Conservation (phyloP, 2,797 vertebrate species). For the Sebastes diploproa region DNA sequence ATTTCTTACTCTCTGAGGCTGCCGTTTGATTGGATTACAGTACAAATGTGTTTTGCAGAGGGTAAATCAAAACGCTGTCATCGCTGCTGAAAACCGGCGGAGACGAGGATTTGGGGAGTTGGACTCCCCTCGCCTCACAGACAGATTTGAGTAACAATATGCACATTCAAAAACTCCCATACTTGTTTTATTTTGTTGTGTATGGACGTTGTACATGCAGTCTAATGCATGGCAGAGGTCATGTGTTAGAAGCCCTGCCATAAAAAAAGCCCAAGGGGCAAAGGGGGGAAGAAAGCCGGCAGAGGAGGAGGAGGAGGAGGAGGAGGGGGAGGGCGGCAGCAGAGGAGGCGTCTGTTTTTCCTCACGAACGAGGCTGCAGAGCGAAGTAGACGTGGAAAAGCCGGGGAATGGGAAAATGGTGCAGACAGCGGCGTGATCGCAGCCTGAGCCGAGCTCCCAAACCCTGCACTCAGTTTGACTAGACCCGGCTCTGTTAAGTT, state of each 20-base stretch:
- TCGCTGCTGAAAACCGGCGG: slow-evolving; percentile 39
- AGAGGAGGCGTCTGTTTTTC: slow-evolving; percentile 79
- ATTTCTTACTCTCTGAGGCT: slow-evolving; percentile 64
- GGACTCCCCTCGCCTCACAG: slow-evolving; percentile 18
- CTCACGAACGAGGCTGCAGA: slow-evolving; percentile 68
- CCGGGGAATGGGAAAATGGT: slow-evolving; percentile 75
- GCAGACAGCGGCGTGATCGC: slow-evolving; percentile 53
- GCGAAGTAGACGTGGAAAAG: slow-evolving; percentile 74
- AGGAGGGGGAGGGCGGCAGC: slow-evolving; percentile 38
- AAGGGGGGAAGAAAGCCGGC: slow-evolving; percentile 32
- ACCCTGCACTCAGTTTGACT: slow-evolving; percentile 15
- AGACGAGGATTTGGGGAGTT: slow-evolving; percentile 3
- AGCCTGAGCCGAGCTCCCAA: slow-evolving; percentile 37
- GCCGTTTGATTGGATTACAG: slow-evolving; percentile 69
- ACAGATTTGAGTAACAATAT: not conserved
- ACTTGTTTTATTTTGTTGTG: slow-evolving; percentile 40
- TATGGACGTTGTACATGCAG: slow-evolving; percentile 54
- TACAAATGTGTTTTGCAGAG: slow-evolving; percentile 53
- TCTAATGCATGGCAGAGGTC: slow-evolving; percentile 76
- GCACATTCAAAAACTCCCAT: not conserved
- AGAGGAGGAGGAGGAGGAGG: not conserved
- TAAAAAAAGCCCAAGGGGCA: slow-evolving; percentile 66
- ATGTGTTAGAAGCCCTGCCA: slow-evolving; percentile 71
- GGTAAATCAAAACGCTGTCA: slow-evolving; percentile 60
- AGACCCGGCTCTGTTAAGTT: not conserved